phyloP scores from a whole-genome alignment of 2,888 invertebrate species.

The Habrosyne pyritoides region DNA sequence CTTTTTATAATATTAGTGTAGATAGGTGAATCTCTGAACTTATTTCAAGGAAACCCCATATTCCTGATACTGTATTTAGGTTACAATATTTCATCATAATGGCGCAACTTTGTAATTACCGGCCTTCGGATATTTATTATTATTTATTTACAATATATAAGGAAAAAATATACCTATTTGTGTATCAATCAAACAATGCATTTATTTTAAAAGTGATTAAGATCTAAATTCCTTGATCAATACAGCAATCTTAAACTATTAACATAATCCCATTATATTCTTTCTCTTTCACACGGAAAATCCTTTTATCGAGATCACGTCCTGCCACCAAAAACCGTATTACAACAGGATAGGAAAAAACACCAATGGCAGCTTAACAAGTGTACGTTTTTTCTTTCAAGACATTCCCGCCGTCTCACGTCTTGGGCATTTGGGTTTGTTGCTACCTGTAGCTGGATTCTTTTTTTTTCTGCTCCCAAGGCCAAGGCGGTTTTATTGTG shows the following conservation, averaged over 20 bases:
- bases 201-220: too few relatives aligned
- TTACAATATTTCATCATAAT: too few relatives aligned
- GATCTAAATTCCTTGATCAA: background rate
- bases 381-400: background rate
- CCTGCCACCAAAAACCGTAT: background rate
- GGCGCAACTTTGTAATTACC: too few relatives aligned
- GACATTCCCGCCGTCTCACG: conserved; percentile 3
- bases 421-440: conserved; percentile 20
- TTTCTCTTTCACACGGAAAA: background rate
- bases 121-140: too few relatives aligned
- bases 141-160: too few relatives aligned
- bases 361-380: conserved; percentile 3
- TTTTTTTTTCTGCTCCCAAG: conserved; percentile 47
- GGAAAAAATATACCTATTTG: too few relatives aligned
- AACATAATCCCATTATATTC: background rate
- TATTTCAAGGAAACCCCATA: too few relatives aligned
- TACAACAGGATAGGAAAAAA: conserved; percentile 1
- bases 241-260: background rate
- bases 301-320: background rate
- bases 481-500: conserved; percentile 40
- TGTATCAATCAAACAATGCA: background rate
- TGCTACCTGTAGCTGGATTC: conserved; percentile 52
- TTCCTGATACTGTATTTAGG: too few relatives aligned
- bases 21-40: too few relatives aligned
- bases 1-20: too few relatives aligned